Evolutionary conservation across 2,888 invertebrate genomes (phyloP).

Genomic region (Iphiclides podalirius): DNA sequence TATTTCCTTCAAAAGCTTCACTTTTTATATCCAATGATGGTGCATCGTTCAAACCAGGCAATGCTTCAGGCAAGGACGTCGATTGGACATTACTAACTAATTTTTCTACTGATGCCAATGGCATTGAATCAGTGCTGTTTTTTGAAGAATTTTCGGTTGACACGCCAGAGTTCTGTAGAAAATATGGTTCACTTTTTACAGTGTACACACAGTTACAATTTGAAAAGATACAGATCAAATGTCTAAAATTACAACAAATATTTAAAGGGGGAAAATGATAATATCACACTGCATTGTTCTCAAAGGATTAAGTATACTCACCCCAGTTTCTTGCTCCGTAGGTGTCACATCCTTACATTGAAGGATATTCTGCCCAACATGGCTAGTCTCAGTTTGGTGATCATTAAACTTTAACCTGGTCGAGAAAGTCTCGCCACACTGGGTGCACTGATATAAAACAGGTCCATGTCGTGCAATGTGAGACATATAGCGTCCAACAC

Average conservation of each 20-base stretch:
- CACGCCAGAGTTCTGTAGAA: not conserved
- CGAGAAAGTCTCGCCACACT: slow-evolving; percentile 70
- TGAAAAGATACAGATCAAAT: too few species aligned
- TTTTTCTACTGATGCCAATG: slow-evolving; percentile 2
- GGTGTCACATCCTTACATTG: slow-evolving; percentile 29
- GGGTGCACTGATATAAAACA: slow-evolving; percentile 79
- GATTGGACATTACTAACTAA: slow-evolving; percentile 11
- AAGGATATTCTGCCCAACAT: slow-evolving; percentile 70
- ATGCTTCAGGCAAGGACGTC: slow-evolving; percentile 20
- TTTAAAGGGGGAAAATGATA: too few species aligned
- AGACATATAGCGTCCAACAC: slow-evolving; percentile 72
- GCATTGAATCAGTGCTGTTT: not conserved
- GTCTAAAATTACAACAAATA: too few species aligned
- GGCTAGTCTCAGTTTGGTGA: slow-evolving; percentile 79
- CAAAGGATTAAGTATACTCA: slow-evolving; percentile 2
- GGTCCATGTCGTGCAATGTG: slow-evolving; percentile 82
- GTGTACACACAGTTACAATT: too few species aligned
- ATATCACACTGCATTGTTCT: too few species aligned
- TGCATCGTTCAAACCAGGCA: slow-evolving; percentile 36
- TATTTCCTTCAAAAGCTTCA: slow-evolving; percentile 6
- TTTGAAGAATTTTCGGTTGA: not conserved
- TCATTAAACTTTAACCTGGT: slow-evolving; percentile 70
- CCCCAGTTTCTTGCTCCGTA: not conserved
- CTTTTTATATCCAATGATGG: slow-evolving; percentile 16
- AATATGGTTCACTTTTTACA: too few species aligned